Evolutionary conservation across 2,113 vertebrate genomes (phyloP).

Genomic region (Myodes glareolus): DNA sequence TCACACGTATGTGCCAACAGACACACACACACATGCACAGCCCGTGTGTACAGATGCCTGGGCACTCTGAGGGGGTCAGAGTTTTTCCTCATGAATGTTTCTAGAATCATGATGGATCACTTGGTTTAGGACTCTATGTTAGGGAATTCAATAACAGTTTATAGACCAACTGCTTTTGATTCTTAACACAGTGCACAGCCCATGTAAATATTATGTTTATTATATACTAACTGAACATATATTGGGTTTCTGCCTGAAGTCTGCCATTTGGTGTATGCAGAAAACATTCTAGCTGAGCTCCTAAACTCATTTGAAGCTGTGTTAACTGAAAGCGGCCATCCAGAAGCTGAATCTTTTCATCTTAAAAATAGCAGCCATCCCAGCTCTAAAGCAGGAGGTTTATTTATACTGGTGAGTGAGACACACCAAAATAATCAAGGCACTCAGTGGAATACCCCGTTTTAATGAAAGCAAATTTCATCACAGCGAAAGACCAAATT

Average conservation of each 20-base stretch:
- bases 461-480: conserved; percentile 76
- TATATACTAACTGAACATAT: conserved; percentile 90
- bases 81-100: conserved; percentile 52
- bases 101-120: conserved; percentile 71
- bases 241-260: conserved; percentile 90
- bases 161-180: conserved; percentile 86
- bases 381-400: conserved; percentile 82
- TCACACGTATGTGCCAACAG: not conserved
- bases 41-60: not conserved
- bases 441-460: conserved; percentile 52
- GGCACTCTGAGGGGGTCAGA: not conserved
- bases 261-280: conserved; percentile 89
- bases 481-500: conserved; percentile 74
- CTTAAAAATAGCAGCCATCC: conserved; percentile 88
- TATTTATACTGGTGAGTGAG: conserved; percentile 84
- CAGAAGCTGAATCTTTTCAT: conserved; percentile 89
- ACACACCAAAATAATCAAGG: conserved; percentile 75
- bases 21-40: not conserved
- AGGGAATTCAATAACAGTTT: conserved; percentile 85
- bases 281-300: conserved; percentile 90
- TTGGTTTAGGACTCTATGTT: conserved; percentile 80
- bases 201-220: conserved; percentile 91
- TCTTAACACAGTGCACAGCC: conserved; percentile 85
- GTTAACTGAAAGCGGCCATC: conserved; percentile 90
- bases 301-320: conserved; percentile 90